These are phyloP conservation scores for Drosophila erecta DNA, from an alignment of 1,140 invertebrate genomes.

Conservation along the genomic window DNA sequence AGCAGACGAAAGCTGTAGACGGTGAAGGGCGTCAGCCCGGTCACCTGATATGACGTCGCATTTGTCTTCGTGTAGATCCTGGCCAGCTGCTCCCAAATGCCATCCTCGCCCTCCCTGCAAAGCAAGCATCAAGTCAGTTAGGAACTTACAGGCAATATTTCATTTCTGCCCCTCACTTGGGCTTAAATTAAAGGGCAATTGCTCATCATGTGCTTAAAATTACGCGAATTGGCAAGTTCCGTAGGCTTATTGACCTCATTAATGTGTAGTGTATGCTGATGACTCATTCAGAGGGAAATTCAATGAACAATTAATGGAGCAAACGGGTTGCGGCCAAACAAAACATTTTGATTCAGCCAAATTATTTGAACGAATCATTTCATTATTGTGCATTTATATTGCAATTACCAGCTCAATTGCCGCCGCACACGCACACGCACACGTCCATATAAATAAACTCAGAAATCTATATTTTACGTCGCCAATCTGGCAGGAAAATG, in stretches of 20 bases:
- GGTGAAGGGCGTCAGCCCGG: constrained; percentile 89
- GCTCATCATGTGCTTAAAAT: neutral
- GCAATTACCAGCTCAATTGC: constrained; percentile 50
- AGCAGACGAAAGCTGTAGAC: constrained; percentile 91
- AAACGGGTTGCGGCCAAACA: constrained; percentile 26
- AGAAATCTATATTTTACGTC: constrained; percentile 40
- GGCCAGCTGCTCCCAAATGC: constrained; percentile 88
- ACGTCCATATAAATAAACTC: constrained; percentile 6
- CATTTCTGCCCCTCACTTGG: neutral
- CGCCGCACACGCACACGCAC: neutral
- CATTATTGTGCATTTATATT: constrained; percentile 53
- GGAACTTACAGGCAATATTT: no score
- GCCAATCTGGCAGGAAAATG: constrained; percentile 22
- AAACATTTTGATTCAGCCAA: constrained; percentile 47
- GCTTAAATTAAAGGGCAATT: neutral
- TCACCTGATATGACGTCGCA: constrained; percentile 88
- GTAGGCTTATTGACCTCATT: constrained; percentile 9
- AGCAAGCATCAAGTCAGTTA: constrained; percentile 1
- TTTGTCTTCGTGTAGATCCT: constrained; percentile 89
- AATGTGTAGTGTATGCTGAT: constrained; percentile 25
- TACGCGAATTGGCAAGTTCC: neutral
- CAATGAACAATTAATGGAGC: constrained; percentile 50
- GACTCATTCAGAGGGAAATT: constrained; percentile 34
- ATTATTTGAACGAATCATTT: constrained; percentile 52
- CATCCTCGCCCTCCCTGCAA: constrained; percentile 88